Conservation (phyloP, 2,797 vertebrate species). For the Urosaurus nigricauda region DNA sequence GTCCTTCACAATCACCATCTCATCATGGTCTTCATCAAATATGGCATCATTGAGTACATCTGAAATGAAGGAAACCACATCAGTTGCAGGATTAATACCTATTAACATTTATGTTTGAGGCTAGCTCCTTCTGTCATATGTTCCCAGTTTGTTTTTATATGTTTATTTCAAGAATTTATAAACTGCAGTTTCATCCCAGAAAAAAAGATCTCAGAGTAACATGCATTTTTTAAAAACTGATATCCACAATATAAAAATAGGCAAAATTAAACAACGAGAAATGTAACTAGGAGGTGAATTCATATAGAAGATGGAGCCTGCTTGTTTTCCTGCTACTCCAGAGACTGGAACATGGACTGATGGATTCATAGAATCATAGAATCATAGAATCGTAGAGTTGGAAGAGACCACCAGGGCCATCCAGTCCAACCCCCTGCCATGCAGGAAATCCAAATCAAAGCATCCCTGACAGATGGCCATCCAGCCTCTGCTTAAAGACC, state of each 20-base stretch:
- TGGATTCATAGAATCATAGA: too few relatives aligned
- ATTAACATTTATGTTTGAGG: not conserved
- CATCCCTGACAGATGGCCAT: too few relatives aligned
- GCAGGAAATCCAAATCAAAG: too few relatives aligned
- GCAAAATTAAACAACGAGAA: too few relatives aligned
- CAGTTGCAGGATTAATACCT: not conserved
- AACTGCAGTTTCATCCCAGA: not conserved
- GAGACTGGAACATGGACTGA: too few relatives aligned
- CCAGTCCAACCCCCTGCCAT: too few relatives aligned
- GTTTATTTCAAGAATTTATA: not conserved
- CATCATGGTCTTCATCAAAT: conserved; percentile 98
- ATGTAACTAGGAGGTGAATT: too few relatives aligned
- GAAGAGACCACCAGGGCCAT: too few relatives aligned
- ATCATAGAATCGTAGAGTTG: too few relatives aligned
- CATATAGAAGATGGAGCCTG: too few relatives aligned
- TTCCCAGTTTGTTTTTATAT: not conserved
- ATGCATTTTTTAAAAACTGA: not conserved
- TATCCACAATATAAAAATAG: not conserved
- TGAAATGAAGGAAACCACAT: conserved; percentile 74
- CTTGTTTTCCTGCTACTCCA: too few relatives aligned
- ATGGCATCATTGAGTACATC: conserved; percentile 97
- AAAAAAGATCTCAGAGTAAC: not conserved
- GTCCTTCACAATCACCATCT: conserved; percentile 99
- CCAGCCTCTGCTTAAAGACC: too few relatives aligned
- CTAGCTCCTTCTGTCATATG: fast-evolving